Evolutionary conservation across 2,888 invertebrate species (phyloP).

Genomic region (Phytoseiulus persimilis): DNA sequence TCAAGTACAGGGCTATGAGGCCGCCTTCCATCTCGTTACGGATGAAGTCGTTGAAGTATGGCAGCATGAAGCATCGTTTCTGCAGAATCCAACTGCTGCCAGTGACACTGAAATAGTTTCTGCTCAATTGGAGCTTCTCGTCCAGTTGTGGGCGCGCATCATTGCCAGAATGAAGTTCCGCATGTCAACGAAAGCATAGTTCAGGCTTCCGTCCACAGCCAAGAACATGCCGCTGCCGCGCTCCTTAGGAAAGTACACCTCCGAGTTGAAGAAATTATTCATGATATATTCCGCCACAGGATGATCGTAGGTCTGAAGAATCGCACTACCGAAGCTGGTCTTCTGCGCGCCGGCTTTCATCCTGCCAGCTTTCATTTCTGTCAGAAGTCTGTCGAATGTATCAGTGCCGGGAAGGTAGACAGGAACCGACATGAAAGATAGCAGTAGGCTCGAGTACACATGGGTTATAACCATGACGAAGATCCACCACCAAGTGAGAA

Average conservation of each 20-base stretch:
- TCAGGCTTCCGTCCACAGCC: neutral
- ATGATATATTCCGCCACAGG: neutral
- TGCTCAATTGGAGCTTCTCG: neutral
- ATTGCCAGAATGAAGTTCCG: neutral
- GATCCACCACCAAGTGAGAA: neutral
- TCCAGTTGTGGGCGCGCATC: neutral
- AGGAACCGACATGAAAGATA: constrained; percentile 15
- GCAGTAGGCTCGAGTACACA: constrained; percentile 17
- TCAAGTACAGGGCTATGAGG: neutral
- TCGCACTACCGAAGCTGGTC: neutral
- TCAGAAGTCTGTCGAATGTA: neutral
- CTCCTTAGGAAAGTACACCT: neutral
- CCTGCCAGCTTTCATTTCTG: neutral
- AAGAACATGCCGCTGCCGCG: neutral
- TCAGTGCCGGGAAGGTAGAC: neutral
- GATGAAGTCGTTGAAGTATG: constrained; percentile 14
- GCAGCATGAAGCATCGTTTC: constrained; percentile 7
- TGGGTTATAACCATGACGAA: neutral
- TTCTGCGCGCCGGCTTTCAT: constrained; percentile 16
- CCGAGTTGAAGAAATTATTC: neutral
- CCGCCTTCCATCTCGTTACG: neutral
- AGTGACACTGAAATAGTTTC: neutral
- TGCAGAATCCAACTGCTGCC: neutral
- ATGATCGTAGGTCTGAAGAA: constrained; percentile 1
- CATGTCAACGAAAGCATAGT: constrained; percentile 16